Base-by-base conservation (phyloP, 2,797 vertebrate genomes). In the Acanthurus leucopareius region DNA sequence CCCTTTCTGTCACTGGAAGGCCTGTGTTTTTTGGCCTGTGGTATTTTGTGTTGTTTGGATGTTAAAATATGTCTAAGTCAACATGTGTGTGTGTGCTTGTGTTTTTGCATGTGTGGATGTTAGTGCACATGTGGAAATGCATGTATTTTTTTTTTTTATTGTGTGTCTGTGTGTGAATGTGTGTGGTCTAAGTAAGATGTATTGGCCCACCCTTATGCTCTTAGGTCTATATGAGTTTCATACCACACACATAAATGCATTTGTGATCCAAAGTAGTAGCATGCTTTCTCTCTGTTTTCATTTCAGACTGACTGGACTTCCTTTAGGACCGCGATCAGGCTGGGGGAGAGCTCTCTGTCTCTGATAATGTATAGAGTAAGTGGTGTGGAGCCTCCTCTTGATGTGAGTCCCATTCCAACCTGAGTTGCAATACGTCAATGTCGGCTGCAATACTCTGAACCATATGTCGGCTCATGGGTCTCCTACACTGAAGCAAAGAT, bases 391-490 rank as follows among this genome's bases (percentile, higher is more conserved):
- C 83, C 81, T 85, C 79, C 84, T 92, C 89, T 92, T 86, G 86
- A 92, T 88, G 88, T 79, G 88, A 90, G 88, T 84, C 89, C 89
- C 82, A 80, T 81, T 89, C 87, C 59, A 79, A 82, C 91, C 71
- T 69, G 58, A 79, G 88, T 84, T 44, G 84, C 83, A 89, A 94
- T 94, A 92, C 67, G 90, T 94, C 93, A 95, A 81, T 89, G 93
- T 95, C 88, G 74, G 40, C 78, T 56, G 74, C 74, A 90, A 94
- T 94, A 89, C 90, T 71, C 85, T 25, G 59, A 89, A 89, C 89
- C 91, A 95, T 93, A 92, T 94, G 92, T 94, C 79, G 87, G 73
- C 89, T 89, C 73, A 17, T 45, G 87, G 82, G 80, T 72, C 79
- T 75, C 80, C 82, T 70, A 67, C 65, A 56, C 83, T 51, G 82